Conservation (phyloP, 2,888 invertebrate genomes). For the Diarsia mendica region DNA sequence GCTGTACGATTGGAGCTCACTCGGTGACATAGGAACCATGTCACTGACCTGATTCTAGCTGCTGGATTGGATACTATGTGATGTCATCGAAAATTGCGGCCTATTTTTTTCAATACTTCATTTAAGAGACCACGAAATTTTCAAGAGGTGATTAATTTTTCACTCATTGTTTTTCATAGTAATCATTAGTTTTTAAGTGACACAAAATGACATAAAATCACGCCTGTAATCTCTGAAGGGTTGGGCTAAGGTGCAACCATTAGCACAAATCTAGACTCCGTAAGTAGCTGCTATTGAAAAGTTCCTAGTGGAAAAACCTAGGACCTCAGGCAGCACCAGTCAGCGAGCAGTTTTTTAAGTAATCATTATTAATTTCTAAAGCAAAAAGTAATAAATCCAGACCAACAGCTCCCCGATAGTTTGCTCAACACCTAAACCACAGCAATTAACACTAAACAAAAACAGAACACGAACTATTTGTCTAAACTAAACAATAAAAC, state of each 20-base stretch:
- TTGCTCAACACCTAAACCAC: slow-evolving; percentile 26
- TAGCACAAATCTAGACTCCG: too few species aligned
- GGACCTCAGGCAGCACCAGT: too few species aligned
- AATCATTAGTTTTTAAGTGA: not conserved
- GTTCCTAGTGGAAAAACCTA: too few species aligned
- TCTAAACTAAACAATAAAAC: slow-evolving; percentile 43
- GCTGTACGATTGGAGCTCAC: slow-evolving; percentile 30
- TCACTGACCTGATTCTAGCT: slow-evolving; percentile 36
- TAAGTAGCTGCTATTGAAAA: too few species aligned
- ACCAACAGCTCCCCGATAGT: slow-evolving; percentile 1
- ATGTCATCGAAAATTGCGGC: not conserved
- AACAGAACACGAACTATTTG: slow-evolving; percentile 49
- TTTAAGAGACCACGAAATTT: too few species aligned
- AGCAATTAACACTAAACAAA: slow-evolving; percentile 42
- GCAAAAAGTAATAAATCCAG: not conserved
- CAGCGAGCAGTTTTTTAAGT: too few species aligned
- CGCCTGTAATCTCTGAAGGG: too few species aligned
- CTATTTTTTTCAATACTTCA: not conserved
- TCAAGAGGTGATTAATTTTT: not conserved
- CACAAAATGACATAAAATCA: too few species aligned
- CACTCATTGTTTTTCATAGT: not conserved
- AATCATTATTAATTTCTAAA: not conserved
- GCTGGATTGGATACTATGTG: not conserved
- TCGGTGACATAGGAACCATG: slow-evolving; percentile 21
- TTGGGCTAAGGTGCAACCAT: too few species aligned